phyloP scores from a whole-genome alignment of 2,113 vertebrate genomes.

The Chaetops frenatus region DNA sequence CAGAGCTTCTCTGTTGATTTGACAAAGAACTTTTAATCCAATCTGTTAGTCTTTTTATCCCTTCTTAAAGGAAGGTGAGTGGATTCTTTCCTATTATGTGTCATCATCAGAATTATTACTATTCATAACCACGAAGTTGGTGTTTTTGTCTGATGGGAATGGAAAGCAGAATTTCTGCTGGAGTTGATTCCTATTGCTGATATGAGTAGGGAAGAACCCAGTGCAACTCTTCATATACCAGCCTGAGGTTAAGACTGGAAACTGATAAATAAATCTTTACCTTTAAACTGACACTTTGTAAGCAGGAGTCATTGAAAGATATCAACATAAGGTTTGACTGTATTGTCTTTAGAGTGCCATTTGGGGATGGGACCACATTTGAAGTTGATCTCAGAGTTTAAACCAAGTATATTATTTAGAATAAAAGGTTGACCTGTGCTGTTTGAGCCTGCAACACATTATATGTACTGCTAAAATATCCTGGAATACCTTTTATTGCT shows the following conservation, averaged over 20 bases:
- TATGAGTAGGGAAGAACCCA: background rate
- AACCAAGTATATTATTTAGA: slow-evolving; percentile 1
- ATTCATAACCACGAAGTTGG: background rate
- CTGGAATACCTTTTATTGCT: slow-evolving; percentile 54
- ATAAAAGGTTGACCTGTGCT: slow-evolving; percentile 21
- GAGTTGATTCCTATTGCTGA: background rate
- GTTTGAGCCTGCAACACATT: slow-evolving; percentile 58
- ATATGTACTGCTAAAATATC: slow-evolving; percentile 55
- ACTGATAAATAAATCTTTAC: background rate
- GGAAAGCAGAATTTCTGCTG: background rate
- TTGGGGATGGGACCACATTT: slow-evolving; percentile 10
- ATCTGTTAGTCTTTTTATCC: background rate
- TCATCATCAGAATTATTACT: background rate
- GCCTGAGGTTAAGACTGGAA: slow-evolving; percentile 38
- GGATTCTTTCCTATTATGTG: background rate
- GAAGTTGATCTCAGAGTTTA: slow-evolving; percentile 8
- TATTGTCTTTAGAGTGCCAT: background rate
- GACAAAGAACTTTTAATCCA: background rate
- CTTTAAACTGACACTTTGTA: slow-evolving; percentile 37
- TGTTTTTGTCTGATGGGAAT: background rate
- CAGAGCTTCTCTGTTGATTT: slow-evolving; percentile 8
- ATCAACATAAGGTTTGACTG: background rate
- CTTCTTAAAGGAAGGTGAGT: background rate
- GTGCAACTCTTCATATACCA: background rate
- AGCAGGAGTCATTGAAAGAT: background rate